A percentile compares a stretch with the other conserved stretches of the same genome.
Conservation (phyloP, 2,797 vertebrate genomes). For the Acanthurus leucopareius region DNA sequence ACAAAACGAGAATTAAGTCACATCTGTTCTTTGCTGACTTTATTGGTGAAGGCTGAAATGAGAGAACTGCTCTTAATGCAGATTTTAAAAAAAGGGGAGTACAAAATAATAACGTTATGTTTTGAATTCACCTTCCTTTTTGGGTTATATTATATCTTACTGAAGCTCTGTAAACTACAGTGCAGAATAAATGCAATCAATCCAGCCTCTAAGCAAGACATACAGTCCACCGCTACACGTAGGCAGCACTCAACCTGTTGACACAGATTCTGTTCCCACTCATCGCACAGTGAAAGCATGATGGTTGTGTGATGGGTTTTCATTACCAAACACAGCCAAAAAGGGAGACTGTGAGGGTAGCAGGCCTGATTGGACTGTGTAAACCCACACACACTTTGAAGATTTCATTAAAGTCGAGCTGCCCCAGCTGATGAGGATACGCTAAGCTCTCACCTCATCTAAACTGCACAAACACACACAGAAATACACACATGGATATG, state of each 20-base stretch:
- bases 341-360: slow-evolving; percentile 25
- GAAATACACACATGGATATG: slow-evolving; percentile 21
- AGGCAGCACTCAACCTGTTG: slow-evolving; percentile 55
- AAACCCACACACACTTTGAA: slow-evolving; percentile 40
- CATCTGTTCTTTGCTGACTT: slow-evolving; percentile 7
- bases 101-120: neutral
- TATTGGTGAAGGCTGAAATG: slow-evolving; percentile 20
- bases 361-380: slow-evolving; percentile 47
- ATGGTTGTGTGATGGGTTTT: slow-evolving; percentile 21
- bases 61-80: neutral
- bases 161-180: neutral
- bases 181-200: slow-evolving; percentile 13
- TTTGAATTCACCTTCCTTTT: neutral
- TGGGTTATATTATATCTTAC: neutral
- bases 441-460: slow-evolving; percentile 29
- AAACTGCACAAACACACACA: slow-evolving; percentile 16
- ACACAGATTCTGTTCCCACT: slow-evolving; percentile 50
- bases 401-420: slow-evolving; percentile 50
- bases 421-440: slow-evolving; percentile 26
- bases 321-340: slow-evolving; percentile 33
- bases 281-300: slow-evolving; percentile 24
- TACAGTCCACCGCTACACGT: slow-evolving; percentile 21
- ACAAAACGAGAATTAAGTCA: neutral
- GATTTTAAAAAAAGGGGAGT: neutral
- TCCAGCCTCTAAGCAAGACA: slow-evolving; percentile 14